Percentiles rank a stretch among this genome's conserved stretches.
Evolutionary conservation across 1,140 invertebrate species (phyloP).

Genomic region (Lepidurus couesii): DNA sequence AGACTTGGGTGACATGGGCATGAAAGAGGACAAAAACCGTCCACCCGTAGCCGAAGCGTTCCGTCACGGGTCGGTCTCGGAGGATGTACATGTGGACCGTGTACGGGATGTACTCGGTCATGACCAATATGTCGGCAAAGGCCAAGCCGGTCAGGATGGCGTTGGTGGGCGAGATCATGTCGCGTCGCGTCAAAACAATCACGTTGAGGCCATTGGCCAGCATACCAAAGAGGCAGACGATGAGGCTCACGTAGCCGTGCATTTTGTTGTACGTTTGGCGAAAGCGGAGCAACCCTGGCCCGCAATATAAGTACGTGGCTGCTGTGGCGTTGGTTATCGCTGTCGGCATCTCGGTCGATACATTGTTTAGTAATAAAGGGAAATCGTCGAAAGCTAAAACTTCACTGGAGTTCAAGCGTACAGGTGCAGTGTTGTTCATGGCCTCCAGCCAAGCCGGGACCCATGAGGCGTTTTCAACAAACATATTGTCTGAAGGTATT

Average conservation of each 20-base stretch:
- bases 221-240: slow-evolving; percentile 79
- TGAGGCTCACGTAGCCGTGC: slow-evolving; percentile 62
- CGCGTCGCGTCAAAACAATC: slow-evolving; percentile 74
- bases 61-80: slow-evolving; percentile 35
- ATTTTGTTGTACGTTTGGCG: slow-evolving; percentile 38
- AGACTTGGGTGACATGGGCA: slow-evolving; percentile 51
- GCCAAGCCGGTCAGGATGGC: slow-evolving; percentile 72
- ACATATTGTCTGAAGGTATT: too few species aligned
- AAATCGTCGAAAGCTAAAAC: neutral
- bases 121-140: slow-evolving; percentile 75
- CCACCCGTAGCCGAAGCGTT: slow-evolving; percentile 42
- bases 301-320: slow-evolving; percentile 28
- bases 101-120: slow-evolving; percentile 81
- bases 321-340: neutral
- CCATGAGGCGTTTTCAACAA: too few species aligned
- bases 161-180: slow-evolving; percentile 78
- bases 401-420: neutral
- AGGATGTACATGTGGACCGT: slow-evolving; percentile 66
- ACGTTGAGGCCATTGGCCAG: slow-evolving; percentile 86
- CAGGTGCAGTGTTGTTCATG: neutral
- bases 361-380: neutral
- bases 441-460: neutral
- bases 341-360: neutral
- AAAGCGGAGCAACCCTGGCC: slow-evolving; percentile 30
- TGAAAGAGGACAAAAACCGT: slow-evolving; percentile 44